Evolutionary conservation across 2,113 vertebrate genomes (phyloP).

Genomic region (Sphyrna mokarran): DNA sequence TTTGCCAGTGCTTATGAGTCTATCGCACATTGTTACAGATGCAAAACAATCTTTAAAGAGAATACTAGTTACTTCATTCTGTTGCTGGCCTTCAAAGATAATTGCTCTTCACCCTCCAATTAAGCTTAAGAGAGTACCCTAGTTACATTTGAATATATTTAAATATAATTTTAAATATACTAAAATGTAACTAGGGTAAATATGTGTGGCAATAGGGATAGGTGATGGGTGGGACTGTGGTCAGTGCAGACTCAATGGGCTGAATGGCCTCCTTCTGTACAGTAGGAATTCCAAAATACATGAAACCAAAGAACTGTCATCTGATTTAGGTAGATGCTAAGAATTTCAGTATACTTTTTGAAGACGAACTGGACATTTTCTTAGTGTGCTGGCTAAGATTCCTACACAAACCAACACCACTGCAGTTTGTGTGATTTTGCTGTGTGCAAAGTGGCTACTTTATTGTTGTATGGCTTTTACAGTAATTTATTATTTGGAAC

Average conservation of each 20-base stretch:
- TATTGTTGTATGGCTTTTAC: background rate
- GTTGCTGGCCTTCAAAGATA: background rate
- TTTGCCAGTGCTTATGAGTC: background rate
- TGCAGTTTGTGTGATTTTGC: background rate
- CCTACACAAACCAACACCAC: background rate
- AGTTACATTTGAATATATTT: too few relatives aligned
- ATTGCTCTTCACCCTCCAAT: background rate
- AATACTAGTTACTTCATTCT: background rate
- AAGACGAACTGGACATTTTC: background rate
- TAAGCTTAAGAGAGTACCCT: too few relatives aligned
- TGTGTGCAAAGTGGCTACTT: background rate
- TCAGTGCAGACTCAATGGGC: too few relatives aligned
- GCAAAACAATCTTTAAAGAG: background rate
- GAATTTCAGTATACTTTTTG: background rate
- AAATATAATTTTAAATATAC: too few relatives aligned
- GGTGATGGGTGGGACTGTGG: too few relatives aligned
- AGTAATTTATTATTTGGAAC: background rate
- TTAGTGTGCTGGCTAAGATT: background rate
- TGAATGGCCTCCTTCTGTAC: too few relatives aligned
- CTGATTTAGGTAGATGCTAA: background rate
- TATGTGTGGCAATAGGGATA: too few relatives aligned
- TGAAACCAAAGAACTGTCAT: background rate
- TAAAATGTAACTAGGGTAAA: too few relatives aligned
- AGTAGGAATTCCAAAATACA: too few relatives aligned
- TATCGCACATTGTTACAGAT: background rate